Conservation (phyloP, 1,140 invertebrate species). For the Asbolus verrucosus region DNA sequence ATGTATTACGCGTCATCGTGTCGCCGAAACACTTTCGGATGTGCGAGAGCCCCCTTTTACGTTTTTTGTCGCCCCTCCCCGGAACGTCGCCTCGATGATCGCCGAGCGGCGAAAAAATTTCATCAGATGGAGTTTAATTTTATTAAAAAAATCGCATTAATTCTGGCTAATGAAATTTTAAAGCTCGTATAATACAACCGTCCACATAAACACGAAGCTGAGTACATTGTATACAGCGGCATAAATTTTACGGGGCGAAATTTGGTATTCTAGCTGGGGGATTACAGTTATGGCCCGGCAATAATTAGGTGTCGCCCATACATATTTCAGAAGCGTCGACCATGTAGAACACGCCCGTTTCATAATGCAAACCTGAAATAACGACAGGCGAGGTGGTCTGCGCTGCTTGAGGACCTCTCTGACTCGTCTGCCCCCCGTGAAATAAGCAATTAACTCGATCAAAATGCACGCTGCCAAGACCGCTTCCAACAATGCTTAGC, state of each 20-base stretch:
- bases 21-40: conserved; percentile 50
- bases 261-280: conserved; percentile 53
- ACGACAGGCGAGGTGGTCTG: conserved; percentile 6
- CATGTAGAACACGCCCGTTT: conserved; percentile 43
- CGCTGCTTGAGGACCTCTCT: not conserved
- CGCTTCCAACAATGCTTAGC: too few species aligned
- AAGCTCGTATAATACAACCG: conserved; percentile 40
- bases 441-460: conserved; percentile 19
- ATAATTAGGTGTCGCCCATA: conserved; percentile 54
- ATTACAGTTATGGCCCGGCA: conserved; percentile 51
- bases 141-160: conserved; percentile 36
- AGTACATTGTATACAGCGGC: conserved; percentile 41
- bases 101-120: not conserved
- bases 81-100: conserved; percentile 3
- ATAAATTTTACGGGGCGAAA: conserved; percentile 52
- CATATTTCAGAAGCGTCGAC: conserved; percentile 50
- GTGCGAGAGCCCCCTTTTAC: conserved; percentile 1
- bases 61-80: conserved; percentile 34
- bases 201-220: conserved; percentile 39
- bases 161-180: conserved; percentile 45
- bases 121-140: conserved; percentile 23
- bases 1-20: conserved; percentile 51
- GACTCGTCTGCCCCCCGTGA: not conserved
- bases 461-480: too few species aligned
- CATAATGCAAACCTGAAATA: conserved; percentile 41